phyloP scores from a whole-genome alignment of 2,888 invertebrate species.

The Meganola albula region DNA sequence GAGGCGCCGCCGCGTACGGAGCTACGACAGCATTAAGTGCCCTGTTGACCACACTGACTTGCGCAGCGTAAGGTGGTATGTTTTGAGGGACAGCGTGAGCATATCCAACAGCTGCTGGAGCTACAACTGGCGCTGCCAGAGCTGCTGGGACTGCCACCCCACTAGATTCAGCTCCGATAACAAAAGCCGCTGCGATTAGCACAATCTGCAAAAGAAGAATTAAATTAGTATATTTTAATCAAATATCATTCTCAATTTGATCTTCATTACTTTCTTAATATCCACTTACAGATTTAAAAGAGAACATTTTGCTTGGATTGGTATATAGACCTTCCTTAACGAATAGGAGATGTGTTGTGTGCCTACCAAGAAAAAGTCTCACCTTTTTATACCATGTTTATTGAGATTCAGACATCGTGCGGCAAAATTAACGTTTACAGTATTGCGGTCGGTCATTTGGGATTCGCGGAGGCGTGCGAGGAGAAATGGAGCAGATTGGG shows the following conservation, averaged over 20 bases:
- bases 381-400: conserved; percentile 66
- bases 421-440: conserved; percentile 60
- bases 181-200: conserved; percentile 58
- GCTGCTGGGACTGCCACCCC: conserved; percentile 45
- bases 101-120: conserved; percentile 78
- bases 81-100: conserved; percentile 79
- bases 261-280: conserved; percentile 30
- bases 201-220: conserved; percentile 52
- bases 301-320: conserved; percentile 67
- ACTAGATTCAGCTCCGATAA: conserved; percentile 54
- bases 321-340: conserved; percentile 62
- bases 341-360: conserved; percentile 66
- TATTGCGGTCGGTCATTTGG: conserved; percentile 64
- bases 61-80: conserved; percentile 79
- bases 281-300: conserved; percentile 74
- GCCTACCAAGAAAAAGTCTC: conserved; percentile 45
- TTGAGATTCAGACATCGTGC: conserved; percentile 67
- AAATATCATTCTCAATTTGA: neutral
- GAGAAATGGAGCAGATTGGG: conserved; percentile 73
- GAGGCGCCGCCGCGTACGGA: conserved; percentile 32
- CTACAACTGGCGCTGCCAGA: conserved; percentile 55
- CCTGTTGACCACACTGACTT: conserved; percentile 75
- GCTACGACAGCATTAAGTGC: conserved; percentile 59
- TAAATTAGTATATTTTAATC: neutral
- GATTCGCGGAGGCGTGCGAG: conserved; percentile 59